Evolutionary conservation across 2,113 vertebrate species (phyloP).

Genomic region (Misgurnus anguillicaudatus): DNA sequence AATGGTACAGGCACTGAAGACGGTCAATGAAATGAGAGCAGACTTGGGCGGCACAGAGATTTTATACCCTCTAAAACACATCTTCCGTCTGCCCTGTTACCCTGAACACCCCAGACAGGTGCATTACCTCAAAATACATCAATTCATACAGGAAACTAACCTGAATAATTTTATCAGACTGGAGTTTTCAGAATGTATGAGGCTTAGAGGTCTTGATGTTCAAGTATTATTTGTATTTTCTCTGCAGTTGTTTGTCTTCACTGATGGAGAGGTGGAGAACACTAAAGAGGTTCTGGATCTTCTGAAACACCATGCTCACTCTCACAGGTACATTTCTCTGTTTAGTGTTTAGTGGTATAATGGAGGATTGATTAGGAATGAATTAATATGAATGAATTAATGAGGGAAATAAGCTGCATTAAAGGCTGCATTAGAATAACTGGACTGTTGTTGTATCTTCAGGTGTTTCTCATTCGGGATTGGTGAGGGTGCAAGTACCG

Average conservation of each 20-base stretch:
- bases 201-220: not conserved
- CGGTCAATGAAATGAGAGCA: conserved; percentile 65
- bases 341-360: too few species aligned
- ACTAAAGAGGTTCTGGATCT: conserved; percentile 75
- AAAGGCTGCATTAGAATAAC: not conserved
- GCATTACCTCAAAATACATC: conserved; percentile 25
- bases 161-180: not conserved
- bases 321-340: conserved; percentile 71
- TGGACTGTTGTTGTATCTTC: not conserved
- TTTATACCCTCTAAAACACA: conserved; percentile 70
- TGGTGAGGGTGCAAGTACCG: conserved; percentile 80
- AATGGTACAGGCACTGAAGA: conserved; percentile 73
- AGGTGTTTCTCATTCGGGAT: conserved; percentile 80
- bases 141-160: not conserved
- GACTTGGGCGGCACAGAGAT: conserved; percentile 83
- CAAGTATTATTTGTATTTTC: not conserved
- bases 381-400: not conserved
- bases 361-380: not conserved
- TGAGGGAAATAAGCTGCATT: not conserved
- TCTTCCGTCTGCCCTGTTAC: conserved; percentile 72
- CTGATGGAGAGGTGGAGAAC: conserved; percentile 82
- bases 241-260: conserved; percentile 85
- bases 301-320: conserved; percentile 70
- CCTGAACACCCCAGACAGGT: conserved; percentile 77
- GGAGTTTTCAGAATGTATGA: not conserved